Evolutionary conservation across 2,888 invertebrate species (phyloP), one percentile per base, ranked within the genome.

Genomic region (Mesoligia furuncula): DNA sequence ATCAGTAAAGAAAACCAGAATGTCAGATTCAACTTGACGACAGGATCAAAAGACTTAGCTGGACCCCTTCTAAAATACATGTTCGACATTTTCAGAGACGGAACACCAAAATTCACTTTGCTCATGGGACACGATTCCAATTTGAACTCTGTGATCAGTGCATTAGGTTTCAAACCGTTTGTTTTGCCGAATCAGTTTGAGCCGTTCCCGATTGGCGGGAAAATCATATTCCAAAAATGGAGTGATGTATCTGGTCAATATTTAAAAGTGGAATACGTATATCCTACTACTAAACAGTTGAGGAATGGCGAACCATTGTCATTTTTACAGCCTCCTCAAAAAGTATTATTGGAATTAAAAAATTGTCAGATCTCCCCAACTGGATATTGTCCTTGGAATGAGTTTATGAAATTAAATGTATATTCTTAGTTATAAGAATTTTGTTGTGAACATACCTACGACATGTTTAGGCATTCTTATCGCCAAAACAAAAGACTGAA

Each of bases 61-160:
- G 84, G 84, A 67, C 93, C 93, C 0, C 81, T 96, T 45, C 66
- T 95, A 9, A 81, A 90, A 24, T 93, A 92, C 73, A 93, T 96
- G 62, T 90, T 88, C 61, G 81, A 90, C 48, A 85, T 92, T 54
- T 87, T 94, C 31, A 80, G 90, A 17, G 80, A 89, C 17, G 82
- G 87, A 5, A 82, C 74, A 9, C 87, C 87, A 61, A 94, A 92
- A 77, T 90, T 95, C 31, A 91, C 92, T 0, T 71, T 93, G 6
- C 80, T 96, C 0, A 87, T 95, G 2, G 95, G 96, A 0, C 96
- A 96, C 75, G 96, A 96, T 89, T 91, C 95, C 0, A 95, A 95
- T 88, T 83, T 95, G 51, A 92, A 88, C 65, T 80, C 93, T 17
- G 80, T 95, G 1, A 85, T 93, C 24, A 87, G 88, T 0, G 90